These are phyloP conservation scores for Terrapene triunguis DNA, from an alignment of 2,113 vertebrate genomes.

Conservation along the genomic window DNA sequence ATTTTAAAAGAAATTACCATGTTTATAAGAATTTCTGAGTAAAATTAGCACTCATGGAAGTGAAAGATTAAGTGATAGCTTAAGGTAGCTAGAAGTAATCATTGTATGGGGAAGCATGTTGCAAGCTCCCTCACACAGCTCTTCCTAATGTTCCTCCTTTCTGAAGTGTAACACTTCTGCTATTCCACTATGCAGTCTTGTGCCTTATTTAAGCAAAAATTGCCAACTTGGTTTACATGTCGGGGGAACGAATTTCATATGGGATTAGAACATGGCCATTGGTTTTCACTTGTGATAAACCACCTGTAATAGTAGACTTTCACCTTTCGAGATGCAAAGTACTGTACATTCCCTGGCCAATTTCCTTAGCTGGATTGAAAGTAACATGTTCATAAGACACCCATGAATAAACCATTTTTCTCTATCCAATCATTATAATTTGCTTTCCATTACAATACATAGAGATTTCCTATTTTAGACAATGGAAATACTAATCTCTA, in stretches of 20 bases:
- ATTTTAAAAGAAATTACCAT: neutral
- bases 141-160: neutral
- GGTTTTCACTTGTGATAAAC: neutral
- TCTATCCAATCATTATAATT: neutral
- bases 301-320: neutral
- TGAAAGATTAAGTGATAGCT: neutral
- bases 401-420: neutral
- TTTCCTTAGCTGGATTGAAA: neutral
- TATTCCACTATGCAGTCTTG: neutral
- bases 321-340: neutral
- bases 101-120: neutral
- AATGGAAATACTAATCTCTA: neutral
- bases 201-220: neutral
- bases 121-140: neutral
- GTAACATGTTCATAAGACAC: neutral
- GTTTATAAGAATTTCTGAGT: neutral
- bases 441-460: neutral
- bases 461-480: neutral
- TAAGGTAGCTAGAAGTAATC: neutral
- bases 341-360: neutral
- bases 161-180: neutral
- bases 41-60: neutral
- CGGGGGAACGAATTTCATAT: neutral
- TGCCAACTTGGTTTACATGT: neutral
- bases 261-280: neutral